Conservation (phyloP, 2,888 invertebrate genomes). For the Idaea aversata region DNA sequence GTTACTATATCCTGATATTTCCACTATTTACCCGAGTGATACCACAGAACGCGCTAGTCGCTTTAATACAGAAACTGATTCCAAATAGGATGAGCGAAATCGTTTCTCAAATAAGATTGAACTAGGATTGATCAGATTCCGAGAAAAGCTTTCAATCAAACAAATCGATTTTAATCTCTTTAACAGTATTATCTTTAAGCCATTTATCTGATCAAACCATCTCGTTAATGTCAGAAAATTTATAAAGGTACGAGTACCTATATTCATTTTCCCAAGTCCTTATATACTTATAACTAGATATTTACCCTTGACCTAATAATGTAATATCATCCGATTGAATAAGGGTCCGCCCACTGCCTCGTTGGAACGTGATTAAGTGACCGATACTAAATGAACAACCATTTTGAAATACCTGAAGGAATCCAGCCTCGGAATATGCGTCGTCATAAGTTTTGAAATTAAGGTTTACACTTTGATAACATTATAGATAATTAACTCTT, state of each 20-base stretch:
- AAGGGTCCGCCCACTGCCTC: background rate
- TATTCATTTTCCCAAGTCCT: too few relatives aligned
- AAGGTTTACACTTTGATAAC: too few relatives aligned
- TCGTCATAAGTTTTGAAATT: background rate
- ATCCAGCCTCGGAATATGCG: background rate
- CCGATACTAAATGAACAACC: background rate
- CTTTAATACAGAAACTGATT: too few relatives aligned
- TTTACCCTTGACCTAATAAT: background rate
- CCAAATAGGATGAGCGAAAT: background rate
- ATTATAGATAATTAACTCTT: too few relatives aligned
- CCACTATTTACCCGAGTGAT: background rate
- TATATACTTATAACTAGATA: background rate
- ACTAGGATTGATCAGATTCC: background rate
- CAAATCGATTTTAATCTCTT: background rate
- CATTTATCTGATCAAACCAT: background rate
- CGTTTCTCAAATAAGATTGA: background rate
- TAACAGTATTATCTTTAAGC: background rate
- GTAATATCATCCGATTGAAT: conserved; percentile 6
- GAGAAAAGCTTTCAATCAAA: background rate
- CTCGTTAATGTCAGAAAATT: background rate
- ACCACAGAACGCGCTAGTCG: too few relatives aligned
- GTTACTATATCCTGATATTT: background rate
- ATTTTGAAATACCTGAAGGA: background rate
- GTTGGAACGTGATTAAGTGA: background rate
- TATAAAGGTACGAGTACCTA: background rate